Percentiles rank a stretch among this genome's conserved stretches.
Evolutionary conservation across 2,797 vertebrate genomes (phyloP).

Genomic region (Peromyscus melanophrys): DNA sequence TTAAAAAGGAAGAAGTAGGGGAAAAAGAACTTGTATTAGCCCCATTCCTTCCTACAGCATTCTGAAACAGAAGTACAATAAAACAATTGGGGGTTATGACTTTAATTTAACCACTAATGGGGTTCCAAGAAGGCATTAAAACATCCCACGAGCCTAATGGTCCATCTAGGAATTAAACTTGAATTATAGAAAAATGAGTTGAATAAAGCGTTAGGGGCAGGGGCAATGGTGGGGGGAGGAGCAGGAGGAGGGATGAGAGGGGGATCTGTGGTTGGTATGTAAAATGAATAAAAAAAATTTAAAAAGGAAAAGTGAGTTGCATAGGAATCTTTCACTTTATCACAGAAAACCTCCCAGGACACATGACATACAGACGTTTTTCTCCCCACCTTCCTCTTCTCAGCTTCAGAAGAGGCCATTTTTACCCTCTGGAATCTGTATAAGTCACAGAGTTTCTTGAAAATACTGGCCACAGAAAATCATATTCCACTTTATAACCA

Average conservation of each 20-base stretch:
- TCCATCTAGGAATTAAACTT: background rate
- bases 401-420: background rate
- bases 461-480: background rate
- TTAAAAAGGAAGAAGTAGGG: background rate
- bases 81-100: background rate
- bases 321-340: background rate
- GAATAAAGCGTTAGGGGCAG: too few relatives aligned
- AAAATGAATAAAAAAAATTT: too few relatives aligned
- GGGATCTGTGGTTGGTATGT: too few relatives aligned
- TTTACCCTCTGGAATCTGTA: background rate
- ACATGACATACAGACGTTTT: background rate
- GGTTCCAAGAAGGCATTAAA: background rate
- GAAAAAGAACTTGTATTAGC: background rate
- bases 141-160: background rate
- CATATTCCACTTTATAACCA: background rate
- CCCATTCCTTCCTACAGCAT: background rate
- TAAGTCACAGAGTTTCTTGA: background rate
- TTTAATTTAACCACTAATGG: conserved; percentile 3
- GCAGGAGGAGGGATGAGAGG: too few relatives aligned
- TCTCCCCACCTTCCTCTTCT: background rate
- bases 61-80: background rate
- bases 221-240: too few relatives aligned
- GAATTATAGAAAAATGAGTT: background rate
- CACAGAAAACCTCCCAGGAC: background rate
- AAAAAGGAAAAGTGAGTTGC: background rate